phyloP scores from a whole-genome alignment of 2,113 vertebrate species.

The Cyprinodon tularosa region DNA sequence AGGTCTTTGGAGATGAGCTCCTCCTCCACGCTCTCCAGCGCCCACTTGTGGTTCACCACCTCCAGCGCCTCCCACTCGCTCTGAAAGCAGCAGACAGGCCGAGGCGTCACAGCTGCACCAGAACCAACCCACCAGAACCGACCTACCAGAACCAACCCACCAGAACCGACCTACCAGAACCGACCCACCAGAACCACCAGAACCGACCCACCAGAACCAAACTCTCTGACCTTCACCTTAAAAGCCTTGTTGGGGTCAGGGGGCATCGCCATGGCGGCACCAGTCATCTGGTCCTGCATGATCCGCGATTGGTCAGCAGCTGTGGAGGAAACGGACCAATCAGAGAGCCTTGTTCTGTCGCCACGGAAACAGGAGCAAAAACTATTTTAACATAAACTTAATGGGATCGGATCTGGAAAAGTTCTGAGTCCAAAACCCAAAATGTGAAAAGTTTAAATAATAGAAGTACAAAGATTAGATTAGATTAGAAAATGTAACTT shows the following conservation, averaged over 20 bases:
- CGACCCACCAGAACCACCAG: too few relatives aligned
- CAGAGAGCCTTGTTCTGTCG: background rate
- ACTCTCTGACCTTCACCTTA: slow-evolving; percentile 71
- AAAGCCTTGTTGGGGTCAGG: slow-evolving; percentile 85
- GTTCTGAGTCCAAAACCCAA: background rate
- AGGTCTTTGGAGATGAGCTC: slow-evolving; percentile 82
- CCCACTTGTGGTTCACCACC: slow-evolving; percentile 85
- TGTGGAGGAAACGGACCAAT: slow-evolving; percentile 30
- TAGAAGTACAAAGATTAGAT: too few relatives aligned
- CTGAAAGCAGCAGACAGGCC: slow-evolving; percentile 52
- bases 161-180: too few relatives aligned
- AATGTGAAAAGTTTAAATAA: too few relatives aligned
- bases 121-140: background rate
- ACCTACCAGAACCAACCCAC: background rate
- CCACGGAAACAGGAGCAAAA: too few relatives aligned
- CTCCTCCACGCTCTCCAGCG: slow-evolving; percentile 84
- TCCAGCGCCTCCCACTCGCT: slow-evolving; percentile 89
- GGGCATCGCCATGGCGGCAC: slow-evolving; percentile 80
- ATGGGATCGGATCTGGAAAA: background rate
- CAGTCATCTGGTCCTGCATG: slow-evolving; percentile 86
- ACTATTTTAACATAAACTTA: background rate
- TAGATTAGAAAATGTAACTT: too few relatives aligned
- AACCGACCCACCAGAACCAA: too few relatives aligned
- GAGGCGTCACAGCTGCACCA: background rate
- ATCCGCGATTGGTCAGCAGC: slow-evolving; percentile 80